phyloP scores from a whole-genome alignment of 2,113 vertebrate genomes.

The Rhabdomys dilectus region DNA sequence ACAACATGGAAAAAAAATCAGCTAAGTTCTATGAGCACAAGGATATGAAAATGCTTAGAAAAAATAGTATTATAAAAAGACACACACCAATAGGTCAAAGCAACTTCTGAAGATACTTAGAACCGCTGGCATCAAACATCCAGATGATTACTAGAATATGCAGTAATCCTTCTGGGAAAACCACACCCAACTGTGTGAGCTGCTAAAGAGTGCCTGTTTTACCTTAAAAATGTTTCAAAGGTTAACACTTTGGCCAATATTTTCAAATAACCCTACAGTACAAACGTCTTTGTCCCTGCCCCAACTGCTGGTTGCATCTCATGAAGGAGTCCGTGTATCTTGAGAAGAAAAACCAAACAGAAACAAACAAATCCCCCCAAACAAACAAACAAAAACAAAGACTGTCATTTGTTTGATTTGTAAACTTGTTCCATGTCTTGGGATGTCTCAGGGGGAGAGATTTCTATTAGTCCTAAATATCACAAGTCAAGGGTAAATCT shows the following conservation, averaged over 20 bases:
- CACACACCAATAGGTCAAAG: background rate
- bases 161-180: background rate
- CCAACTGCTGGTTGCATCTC: background rate
- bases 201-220: background rate
- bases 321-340: background rate
- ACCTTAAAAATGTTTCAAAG: constrained; percentile 18
- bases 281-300: background rate
- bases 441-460: background rate
- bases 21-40: background rate
- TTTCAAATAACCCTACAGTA: constrained; percentile 31
- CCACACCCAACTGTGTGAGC: background rate
- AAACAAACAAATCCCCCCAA: background rate
- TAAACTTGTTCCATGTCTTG: background rate
- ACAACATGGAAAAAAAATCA: background rate
- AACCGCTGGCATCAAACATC: background rate
- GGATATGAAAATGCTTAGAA: constrained; percentile 8
- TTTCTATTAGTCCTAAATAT: background rate
- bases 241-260: background rate
- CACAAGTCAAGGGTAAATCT: background rate
- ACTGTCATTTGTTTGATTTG: background rate
- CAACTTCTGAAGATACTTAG: background rate
- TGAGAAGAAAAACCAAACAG: background rate
- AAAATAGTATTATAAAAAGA: background rate
- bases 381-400: background rate
- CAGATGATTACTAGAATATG: background rate